These are phyloP conservation scores for Microtus richardsoni DNA, from an alignment of 2,113 vertebrate genomes.

Conservation along the genomic window DNA sequence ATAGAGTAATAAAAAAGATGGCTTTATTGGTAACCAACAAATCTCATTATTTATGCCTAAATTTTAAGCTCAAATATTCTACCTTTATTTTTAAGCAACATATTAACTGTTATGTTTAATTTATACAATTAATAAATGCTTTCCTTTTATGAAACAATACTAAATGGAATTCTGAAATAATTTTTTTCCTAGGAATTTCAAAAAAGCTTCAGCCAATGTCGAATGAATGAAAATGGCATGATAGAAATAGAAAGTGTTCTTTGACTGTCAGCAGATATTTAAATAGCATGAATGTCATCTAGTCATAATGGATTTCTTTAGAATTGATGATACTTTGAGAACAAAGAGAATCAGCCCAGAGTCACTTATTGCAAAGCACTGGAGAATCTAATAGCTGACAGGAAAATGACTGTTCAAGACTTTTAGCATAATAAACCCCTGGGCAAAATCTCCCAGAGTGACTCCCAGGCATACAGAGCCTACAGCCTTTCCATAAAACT, in stretches of 20 bases:
- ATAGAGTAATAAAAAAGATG: background rate
- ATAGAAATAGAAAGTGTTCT: conserved; percentile 60
- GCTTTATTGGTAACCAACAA: background rate
- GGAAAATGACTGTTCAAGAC: conserved; percentile 76
- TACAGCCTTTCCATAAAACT: conserved; percentile 53
- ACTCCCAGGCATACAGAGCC: conserved; percentile 45
- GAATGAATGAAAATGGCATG: conserved; percentile 60
- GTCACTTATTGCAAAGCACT: conserved; percentile 56
- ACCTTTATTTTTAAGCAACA: conserved; percentile 11
- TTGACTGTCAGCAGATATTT: conserved; percentile 70
- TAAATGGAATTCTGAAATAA: conserved; percentile 36
- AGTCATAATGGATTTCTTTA: conserved; percentile 55
- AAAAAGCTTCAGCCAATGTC: conserved; percentile 18
- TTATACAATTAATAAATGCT: background rate
- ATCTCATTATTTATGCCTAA: background rate
- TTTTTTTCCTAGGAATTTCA: background rate
- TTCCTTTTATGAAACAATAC: background rate
- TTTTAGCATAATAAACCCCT: conserved; percentile 72
- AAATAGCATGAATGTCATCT: conserved; percentile 61
- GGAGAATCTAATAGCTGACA: conserved; percentile 56
- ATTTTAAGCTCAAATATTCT: background rate
- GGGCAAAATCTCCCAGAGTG: conserved; percentile 53
- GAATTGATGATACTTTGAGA: conserved; percentile 68
- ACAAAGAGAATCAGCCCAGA: conserved; percentile 71
- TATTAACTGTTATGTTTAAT: conserved; percentile 14